Percentiles rank a stretch among this genome's conserved stretches.
phyloP scores from a whole-genome alignment of 2,113 vertebrate species.

The Corapipo altera region DNA sequence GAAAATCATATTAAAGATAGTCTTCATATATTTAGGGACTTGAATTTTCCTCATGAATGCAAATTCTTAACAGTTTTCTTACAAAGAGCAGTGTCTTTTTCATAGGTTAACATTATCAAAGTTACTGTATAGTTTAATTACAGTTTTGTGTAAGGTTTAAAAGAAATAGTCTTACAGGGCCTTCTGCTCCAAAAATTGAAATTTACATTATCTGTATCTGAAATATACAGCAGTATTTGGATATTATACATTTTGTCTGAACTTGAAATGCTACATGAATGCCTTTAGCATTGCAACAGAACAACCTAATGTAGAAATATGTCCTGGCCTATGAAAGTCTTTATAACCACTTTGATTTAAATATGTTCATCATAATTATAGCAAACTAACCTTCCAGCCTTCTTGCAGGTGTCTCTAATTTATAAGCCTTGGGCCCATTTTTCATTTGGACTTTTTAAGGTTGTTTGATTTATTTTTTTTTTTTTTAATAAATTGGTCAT shows the following conservation, averaged over 20 bases:
- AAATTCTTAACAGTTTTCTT: background rate
- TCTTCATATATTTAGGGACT: background rate
- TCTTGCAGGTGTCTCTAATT: conserved; percentile 31
- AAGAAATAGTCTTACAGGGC: background rate
- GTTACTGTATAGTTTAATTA: background rate
- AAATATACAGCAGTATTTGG: background rate
- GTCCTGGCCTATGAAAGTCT: background rate
- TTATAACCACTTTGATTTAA: background rate
- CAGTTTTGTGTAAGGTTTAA: background rate
- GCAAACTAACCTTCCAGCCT: background rate
- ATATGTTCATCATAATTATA: background rate
- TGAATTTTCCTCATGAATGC: background rate
- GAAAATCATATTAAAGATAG: background rate
- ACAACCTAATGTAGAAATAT: background rate
- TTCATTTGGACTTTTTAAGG: conserved; percentile 27
- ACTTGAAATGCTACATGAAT: background rate
- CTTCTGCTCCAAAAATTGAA: background rate
- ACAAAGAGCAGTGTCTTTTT: background rate
- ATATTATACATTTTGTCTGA: background rate
- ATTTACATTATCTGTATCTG: background rate
- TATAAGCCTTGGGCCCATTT: conserved; percentile 11
- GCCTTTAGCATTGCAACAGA: background rate
- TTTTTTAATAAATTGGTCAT: conserved; percentile 60
- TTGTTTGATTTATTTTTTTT: background rate
- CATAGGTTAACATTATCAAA: background rate